Base-by-base conservation (phyloP, 2,888 invertebrate species). In the Zootermopsis nevadensis region DNA sequence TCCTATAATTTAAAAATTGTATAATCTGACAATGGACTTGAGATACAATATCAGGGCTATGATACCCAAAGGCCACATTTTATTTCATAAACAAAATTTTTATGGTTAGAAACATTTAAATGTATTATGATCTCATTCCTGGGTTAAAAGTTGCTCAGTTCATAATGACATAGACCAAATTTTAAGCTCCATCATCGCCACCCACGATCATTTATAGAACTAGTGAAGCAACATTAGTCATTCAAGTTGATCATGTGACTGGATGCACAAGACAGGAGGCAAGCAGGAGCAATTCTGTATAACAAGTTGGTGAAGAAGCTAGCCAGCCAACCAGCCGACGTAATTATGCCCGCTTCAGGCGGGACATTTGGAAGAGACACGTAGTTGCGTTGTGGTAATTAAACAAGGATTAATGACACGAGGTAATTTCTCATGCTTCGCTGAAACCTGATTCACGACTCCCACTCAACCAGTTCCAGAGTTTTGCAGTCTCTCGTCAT, bases 361-460 rank as follows among this genome's bases (percentile, higher is more conserved):
- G 53, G 77, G 77, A 77, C 77, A 77, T 77, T 77, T 77, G 77
- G 53, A 77, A 77, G 77, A 55, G 77, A 77, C 77, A 77, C 55
- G 77, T 76, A 76, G 76, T 76, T 76, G 76, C 38, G 76, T 77
- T 77, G 77, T 55, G 77, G 77, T 77, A 77, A 77, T 77, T 77
- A 77, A 77, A 77, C 77, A 77, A 77, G 77, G 77, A 77, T 77
- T 77, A 77, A 77, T 77, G 77, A 77, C 77, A 77, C 77, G 31
- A 42, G 33, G 77, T 33, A 77, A 77, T 77, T 77, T 77, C 77
- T 77, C 77, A 77, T 77, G 77, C 77, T 77, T 77, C 77, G 55
- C 55, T 77, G 77, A 53, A 48, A 55, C 77, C 55, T 31, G 77
- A 77, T 77, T 77, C 77, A 55, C 77, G 33, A 77, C 77, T 77